phyloP scores from a whole-genome alignment of 2,888 invertebrate species.

The Spodoptera littoralis region DNA sequence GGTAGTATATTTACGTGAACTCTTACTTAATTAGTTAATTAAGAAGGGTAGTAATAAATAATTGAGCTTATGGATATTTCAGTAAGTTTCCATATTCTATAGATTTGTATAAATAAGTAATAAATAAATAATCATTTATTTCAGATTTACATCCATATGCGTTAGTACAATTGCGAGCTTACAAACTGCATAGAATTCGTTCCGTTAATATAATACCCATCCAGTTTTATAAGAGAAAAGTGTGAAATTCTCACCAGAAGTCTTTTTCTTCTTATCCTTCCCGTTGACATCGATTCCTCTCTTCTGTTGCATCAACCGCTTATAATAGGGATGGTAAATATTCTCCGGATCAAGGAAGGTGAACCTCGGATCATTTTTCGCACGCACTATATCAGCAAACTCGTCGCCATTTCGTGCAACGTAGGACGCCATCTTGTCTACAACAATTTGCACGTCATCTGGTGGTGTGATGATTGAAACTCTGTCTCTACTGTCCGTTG shows the following conservation, averaged over 20 bases:
- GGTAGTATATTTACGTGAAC: no score
- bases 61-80: no score
- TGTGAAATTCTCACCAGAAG: constrained; percentile 40
- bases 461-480: constrained; percentile 91
- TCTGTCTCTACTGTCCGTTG: constrained; percentile 72
- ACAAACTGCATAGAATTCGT: no score
- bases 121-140: no score
- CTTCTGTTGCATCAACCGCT: constrained; percentile 80
- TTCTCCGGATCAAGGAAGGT: constrained; percentile 94
- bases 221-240: background rate
- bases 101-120: no score
- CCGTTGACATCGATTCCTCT: constrained; percentile 69
- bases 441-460: constrained; percentile 94
- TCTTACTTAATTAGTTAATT: no score
- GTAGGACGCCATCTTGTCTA: constrained; percentile 99
- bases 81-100: no score
- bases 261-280: constrained; percentile 56
- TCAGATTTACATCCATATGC: no score
- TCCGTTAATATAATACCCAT: no score
- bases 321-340: constrained; percentile 94
- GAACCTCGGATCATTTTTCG: constrained; percentile 95
- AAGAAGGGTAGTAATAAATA: no score
- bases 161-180: no score
- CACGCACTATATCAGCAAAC: constrained; percentile 96
- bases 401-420: constrained; percentile 98